phyloP scores from a whole-genome alignment of 2,888 invertebrate species.

The Eristalinus aeneus region DNA sequence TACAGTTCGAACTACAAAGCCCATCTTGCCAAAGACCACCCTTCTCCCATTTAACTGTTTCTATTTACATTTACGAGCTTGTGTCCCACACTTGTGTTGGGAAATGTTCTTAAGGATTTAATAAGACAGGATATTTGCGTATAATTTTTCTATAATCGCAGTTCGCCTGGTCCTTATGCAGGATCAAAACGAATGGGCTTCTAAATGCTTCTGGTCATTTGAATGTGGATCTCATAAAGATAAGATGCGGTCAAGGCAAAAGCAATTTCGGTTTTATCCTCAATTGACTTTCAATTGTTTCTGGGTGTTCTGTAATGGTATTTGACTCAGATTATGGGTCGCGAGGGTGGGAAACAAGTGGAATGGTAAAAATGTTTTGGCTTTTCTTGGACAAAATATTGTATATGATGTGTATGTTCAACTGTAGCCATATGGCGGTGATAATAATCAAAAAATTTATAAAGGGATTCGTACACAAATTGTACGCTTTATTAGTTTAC shows the following conservation, averaged over 20 bases:
- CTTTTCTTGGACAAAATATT: slow-evolving; percentile 55
- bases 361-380: slow-evolving; percentile 29
- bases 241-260: slow-evolving; percentile 74
- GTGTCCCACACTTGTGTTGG: slow-evolving; percentile 34
- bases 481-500: slow-evolving; percentile 53
- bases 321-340: slow-evolving; percentile 54
- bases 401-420: slow-evolving; percentile 15
- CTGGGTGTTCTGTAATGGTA: slow-evolving; percentile 54
- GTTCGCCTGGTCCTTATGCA: slow-evolving; percentile 68
- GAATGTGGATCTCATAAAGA: slow-evolving; percentile 73
- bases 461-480: slow-evolving; percentile 53
- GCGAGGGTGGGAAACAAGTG: slow-evolving; percentile 48
- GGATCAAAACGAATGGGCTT: slow-evolving; percentile 72
- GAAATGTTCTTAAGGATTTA: slow-evolving; percentile 71
- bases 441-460: slow-evolving; percentile 65
- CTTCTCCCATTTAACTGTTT: slow-evolving; percentile 7
- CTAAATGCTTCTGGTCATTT: slow-evolving; percentile 72
- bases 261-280: slow-evolving; percentile 73
- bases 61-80: slow-evolving; percentile 54
- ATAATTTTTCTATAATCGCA: slow-evolving; percentile 74
- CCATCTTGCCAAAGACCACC: not conserved
- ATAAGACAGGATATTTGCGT: slow-evolving; percentile 72
- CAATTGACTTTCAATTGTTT: slow-evolving; percentile 73
- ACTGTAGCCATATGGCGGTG: slow-evolving; percentile 48
- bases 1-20: slow-evolving; percentile 16